phyloP scores from a whole-genome alignment of 2,888 invertebrate species.

The Drosophila multiciliata region DNA sequence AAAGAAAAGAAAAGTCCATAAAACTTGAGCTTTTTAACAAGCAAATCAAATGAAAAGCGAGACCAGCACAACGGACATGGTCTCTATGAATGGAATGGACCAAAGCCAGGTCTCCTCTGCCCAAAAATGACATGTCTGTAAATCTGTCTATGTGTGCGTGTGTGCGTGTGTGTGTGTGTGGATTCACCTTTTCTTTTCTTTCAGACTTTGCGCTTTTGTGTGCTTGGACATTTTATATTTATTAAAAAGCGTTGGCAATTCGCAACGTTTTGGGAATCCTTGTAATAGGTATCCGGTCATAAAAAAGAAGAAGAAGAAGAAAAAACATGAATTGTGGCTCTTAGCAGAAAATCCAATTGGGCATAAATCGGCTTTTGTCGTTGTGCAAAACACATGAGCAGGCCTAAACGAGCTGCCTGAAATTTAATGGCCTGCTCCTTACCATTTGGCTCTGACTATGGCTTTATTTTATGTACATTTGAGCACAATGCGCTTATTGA shows the following conservation, averaged over 20 bases:
- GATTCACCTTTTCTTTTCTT: constrained; percentile 63
- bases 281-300: constrained; percentile 78
- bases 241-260: constrained; percentile 65
- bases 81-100: constrained; percentile 53
- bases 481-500: constrained; percentile 80
- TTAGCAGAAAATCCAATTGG: constrained; percentile 80
- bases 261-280: constrained; percentile 42
- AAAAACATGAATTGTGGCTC: constrained; percentile 78
- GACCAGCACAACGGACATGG: constrained; percentile 42
- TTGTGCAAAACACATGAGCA: constrained; percentile 60
- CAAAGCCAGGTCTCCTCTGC: constrained; percentile 13
- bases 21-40: constrained; percentile 81
- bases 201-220: constrained; percentile 20
- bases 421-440: constrained; percentile 45
- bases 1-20: constrained; percentile 65
- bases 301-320: constrained; percentile 34
- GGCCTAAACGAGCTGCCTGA: constrained; percentile 30
- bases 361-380: constrained; percentile 79
- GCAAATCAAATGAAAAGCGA: constrained; percentile 74
- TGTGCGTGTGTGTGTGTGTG: background rate
- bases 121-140: constrained; percentile 55
- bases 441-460: constrained; percentile 18
- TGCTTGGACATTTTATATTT: constrained; percentile 74
- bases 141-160: constrained; percentile 30
- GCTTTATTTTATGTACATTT: constrained; percentile 79